Percentiles rank a stretch among this genome's conserved stretches.
Evolutionary conservation across 53 echinoderm and acorn worm genomes (phyloP).

Genomic region (Mesocentrotus franciscanus): DNA sequence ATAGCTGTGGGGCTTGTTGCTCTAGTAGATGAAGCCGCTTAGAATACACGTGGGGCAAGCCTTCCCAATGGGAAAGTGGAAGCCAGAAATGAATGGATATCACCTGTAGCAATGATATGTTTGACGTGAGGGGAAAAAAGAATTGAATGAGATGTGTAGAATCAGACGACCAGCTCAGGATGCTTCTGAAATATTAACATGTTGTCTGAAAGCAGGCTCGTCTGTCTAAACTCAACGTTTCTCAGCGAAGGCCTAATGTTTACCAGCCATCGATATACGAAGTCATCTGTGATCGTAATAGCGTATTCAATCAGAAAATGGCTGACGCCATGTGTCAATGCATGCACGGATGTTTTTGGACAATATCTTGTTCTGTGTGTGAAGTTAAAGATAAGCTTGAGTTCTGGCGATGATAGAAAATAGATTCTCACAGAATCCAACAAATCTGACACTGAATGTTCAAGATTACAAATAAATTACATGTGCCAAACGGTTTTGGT

Average conservation of each 20-base stretch:
- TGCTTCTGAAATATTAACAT: constrained; percentile 12
- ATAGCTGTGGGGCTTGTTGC: constrained; percentile 2
- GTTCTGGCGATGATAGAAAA: too few relatives aligned
- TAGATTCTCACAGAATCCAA: too few relatives aligned
- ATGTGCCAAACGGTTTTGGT: too few relatives aligned
- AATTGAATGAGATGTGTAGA: constrained; percentile 24
- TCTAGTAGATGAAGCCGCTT: constrained; percentile 6
- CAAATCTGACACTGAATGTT: too few relatives aligned
- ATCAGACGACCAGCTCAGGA: background rate
- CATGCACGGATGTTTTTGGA: background rate
- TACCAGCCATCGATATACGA: constrained; percentile 2
- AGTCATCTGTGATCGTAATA: constrained; percentile 52
- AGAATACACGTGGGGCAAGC: constrained; percentile 11
- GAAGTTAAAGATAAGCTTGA: background rate
- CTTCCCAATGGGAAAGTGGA: background rate
- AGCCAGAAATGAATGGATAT: constrained; percentile 13
- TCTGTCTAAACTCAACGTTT: background rate
- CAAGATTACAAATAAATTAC: too few relatives aligned
- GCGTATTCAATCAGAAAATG: constrained; percentile 25
- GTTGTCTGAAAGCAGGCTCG: background rate
- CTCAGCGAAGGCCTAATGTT: background rate
- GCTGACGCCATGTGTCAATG: constrained; percentile 15
- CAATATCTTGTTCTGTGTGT: background rate
- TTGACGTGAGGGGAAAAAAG: background rate
- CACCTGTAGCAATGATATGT: constrained; percentile 1